These are phyloP conservation scores for Enteromius trimaculatus DNA, from an alignment of 2,797 vertebrate genomes.

Conservation along the genomic window DNA sequence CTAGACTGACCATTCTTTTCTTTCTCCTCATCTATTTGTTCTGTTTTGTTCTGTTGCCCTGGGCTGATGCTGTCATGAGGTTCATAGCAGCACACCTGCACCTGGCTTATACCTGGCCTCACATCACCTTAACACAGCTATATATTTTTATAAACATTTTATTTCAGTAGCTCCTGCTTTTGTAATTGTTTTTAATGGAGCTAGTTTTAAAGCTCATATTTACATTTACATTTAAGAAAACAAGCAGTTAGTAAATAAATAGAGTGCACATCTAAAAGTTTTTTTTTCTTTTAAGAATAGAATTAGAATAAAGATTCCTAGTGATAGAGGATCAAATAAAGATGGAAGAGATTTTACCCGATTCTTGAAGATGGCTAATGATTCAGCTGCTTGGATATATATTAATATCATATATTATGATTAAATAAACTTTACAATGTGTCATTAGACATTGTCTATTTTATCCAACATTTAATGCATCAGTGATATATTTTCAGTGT, in stretches of 20 bases:
- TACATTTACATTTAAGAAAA: too few species aligned
- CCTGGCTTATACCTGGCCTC: not conserved
- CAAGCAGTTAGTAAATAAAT: too few species aligned
- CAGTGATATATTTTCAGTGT: not conserved
- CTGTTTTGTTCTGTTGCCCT: not conserved
- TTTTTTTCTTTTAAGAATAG: too few species aligned
- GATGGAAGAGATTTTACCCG: too few species aligned
- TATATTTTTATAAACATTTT: not conserved
- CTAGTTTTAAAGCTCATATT: not conserved
- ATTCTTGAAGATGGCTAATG: too few species aligned
- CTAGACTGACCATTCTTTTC: not conserved
- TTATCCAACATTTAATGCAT: not conserved
- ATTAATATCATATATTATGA: too few species aligned
- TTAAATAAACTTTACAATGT: not conserved
- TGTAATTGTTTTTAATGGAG: not conserved
- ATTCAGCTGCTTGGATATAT: too few species aligned
- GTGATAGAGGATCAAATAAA: too few species aligned
- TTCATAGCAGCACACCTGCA: not conserved
- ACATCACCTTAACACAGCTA: not conserved
- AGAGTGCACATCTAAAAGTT: too few species aligned
- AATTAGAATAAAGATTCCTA: too few species aligned
- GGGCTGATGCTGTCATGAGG: not conserved
- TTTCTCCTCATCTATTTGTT: not conserved
- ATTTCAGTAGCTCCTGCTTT: not conserved
- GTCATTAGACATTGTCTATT: not conserved